Conservation (phyloP, 2,797 vertebrate genomes). For the Helarctos malayanus region DNA sequence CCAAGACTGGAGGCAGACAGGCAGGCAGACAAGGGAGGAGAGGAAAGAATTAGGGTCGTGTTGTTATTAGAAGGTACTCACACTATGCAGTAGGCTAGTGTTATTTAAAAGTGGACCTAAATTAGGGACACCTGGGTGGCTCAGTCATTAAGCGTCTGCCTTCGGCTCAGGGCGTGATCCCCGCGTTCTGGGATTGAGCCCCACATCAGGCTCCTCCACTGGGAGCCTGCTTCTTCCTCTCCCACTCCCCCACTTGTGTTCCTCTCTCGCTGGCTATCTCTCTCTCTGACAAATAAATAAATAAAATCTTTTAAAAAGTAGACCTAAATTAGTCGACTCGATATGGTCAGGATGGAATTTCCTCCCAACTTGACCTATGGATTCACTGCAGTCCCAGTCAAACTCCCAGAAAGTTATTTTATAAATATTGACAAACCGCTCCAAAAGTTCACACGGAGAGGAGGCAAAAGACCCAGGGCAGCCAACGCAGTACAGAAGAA, state of each 20-base stretch:
- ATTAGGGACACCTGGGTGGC: too few species aligned
- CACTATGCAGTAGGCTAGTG: background rate
- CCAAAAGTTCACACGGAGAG: fast-evolving
- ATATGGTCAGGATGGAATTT: fast-evolving
- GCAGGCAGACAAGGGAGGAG: background rate
- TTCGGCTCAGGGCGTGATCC: too few species aligned
- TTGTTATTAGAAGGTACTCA: background rate
- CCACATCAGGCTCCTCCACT: too few species aligned
- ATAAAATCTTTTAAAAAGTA: background rate
- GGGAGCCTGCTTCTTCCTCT: too few species aligned
- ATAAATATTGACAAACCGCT: background rate
- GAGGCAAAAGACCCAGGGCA: background rate
- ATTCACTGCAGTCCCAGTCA: background rate
- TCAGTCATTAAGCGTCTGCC: too few species aligned
- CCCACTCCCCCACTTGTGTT: too few species aligned
- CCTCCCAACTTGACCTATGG: fast-evolving
- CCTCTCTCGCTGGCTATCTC: too few species aligned
- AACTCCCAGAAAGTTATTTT: background rate
- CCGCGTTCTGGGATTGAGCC: too few species aligned
- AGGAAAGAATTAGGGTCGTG: background rate
- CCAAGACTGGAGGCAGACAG: background rate
- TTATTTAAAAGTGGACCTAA: background rate
- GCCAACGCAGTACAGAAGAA: background rate
- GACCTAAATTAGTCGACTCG: background rate
- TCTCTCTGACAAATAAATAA: too few species aligned